These are phyloP conservation scores for Dendrocincla fuliginosa DNA, from an alignment of 2,797 vertebrate genomes.

Conservation along the genomic window DNA sequence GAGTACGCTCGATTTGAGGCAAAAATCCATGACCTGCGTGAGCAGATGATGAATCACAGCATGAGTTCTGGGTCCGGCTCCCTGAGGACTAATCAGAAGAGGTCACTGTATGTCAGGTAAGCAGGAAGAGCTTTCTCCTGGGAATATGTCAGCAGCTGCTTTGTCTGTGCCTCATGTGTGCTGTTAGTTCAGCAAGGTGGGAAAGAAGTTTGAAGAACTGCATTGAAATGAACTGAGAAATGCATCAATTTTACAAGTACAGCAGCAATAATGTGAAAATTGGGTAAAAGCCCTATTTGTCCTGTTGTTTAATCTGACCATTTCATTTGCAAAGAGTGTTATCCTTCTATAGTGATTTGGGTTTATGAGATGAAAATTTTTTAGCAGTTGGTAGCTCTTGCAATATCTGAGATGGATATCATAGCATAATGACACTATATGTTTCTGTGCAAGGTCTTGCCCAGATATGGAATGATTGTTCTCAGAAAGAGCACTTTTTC, in stretches of 20 bases:
- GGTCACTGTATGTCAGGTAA: constrained; percentile 96
- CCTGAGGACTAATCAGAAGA: constrained; percentile 95
- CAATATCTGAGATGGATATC: background rate
- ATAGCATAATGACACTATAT: background rate
- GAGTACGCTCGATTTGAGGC: constrained; percentile 97
- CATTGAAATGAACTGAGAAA: background rate
- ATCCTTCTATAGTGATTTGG: background rate
- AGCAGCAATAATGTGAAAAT: background rate
- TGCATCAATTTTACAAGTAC: background rate
- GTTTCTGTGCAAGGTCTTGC: background rate
- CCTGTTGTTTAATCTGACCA: background rate
- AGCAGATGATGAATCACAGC: constrained; percentile 99
- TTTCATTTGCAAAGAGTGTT: background rate
- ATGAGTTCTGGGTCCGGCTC: constrained; percentile 98
- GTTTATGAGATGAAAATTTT: background rate
- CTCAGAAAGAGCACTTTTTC: background rate
- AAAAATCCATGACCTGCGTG: constrained; percentile 98
- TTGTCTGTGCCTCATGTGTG: background rate
- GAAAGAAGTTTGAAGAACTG: background rate
- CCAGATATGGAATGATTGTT: background rate
- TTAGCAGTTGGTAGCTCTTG: background rate
- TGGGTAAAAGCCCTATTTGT: background rate
- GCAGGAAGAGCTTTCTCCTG: constrained; percentile 20
- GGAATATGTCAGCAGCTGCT: background rate
- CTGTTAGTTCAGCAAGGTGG: background rate